Evolutionary conservation across 2,113 vertebrate species (phyloP), one percentile per base, ranked within the genome.

Genomic region (Lutjanus erythropterus): DNA sequence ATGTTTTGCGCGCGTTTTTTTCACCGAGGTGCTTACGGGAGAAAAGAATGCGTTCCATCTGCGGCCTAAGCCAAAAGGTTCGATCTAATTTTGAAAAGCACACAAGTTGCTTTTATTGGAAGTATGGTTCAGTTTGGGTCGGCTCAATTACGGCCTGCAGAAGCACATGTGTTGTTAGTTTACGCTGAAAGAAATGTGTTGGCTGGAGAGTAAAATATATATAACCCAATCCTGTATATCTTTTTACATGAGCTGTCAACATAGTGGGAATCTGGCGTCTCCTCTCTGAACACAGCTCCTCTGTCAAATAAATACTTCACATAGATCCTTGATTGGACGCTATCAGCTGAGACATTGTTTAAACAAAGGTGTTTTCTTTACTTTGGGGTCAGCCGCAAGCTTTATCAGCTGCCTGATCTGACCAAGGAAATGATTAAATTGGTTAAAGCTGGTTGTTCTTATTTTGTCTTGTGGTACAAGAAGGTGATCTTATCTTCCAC

Each of bases 141-240:
- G 58, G 61, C 46, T 65, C 61, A 19, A 49, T 75, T 72, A 15
- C 33, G 55, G 42, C 61, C 71, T 23, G 25, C 46, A 66, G 74
- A 75, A 55, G 65, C 61, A 74, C 86, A 84, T 75, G 50, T 86
- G 86, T 80, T 88, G 72, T 64, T 58, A 27, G 75, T 86, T 91
- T 89, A 61, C 44, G 15, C 75, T 65, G 33, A 82, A 84, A 79
- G 55, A 74, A 76, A 73, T 37, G 46, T 64, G 44, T 67, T 72
- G 55, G 53, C 73, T 55, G 14, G 8, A 70, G 58, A 69, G 75
- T 69, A 23, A 72, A 85, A 56, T 15, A 23, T 74, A 49, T 71
- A 50, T 39, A 73, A 71, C 55, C 64, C 68, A 23, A 55, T 78
- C 55, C 50, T 72, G 47, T 58, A 56, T 35, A 49, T 77, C 59